A percentile compares a stretch with the other conserved stretches of the same genome.
phyloP scores from a whole-genome alignment of 2,888 invertebrate species.

The Malthinus flaveolus region DNA sequence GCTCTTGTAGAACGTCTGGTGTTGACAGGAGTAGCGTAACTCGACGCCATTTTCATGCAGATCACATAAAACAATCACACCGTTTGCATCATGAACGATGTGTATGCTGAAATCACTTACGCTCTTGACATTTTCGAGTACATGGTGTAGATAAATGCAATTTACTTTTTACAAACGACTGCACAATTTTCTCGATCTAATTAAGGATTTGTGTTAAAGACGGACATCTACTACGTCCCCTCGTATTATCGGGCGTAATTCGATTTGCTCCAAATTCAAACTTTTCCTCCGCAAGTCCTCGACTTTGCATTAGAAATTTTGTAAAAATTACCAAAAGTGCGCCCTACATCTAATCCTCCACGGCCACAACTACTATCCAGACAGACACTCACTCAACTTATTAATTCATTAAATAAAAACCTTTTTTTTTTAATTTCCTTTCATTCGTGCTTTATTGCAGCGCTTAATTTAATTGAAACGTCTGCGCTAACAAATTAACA shows the following conservation, averaged over 20 bases:
- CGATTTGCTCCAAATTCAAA: slow-evolving; percentile 45
- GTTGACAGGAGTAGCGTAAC: slow-evolving; percentile 31
- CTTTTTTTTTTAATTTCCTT: no score
- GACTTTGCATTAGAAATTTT: neutral
- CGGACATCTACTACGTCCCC: slow-evolving; percentile 24
- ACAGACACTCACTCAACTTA: no score
- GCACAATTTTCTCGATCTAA: slow-evolving; percentile 44
- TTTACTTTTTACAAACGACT: slow-evolving; percentile 46
- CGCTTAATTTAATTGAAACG: slow-evolving; percentile 11
- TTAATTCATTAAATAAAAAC: no score
- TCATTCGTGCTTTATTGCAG: no score
- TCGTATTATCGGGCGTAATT: slow-evolving; percentile 33
- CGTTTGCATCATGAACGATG: slow-evolving; percentile 36
- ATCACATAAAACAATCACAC: slow-evolving; percentile 39
- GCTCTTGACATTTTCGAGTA: slow-evolving; percentile 41
- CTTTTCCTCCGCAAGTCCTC: slow-evolving; percentile 41
- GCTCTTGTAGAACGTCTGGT: slow-evolving; percentile 29
- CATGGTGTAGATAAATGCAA: slow-evolving; percentile 41
- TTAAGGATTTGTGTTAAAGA: slow-evolving; percentile 40
- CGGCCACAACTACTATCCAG: no score
- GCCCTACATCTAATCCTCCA: slow-evolving; percentile 1
- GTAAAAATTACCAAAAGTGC: slow-evolving; percentile 7
- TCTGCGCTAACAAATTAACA: slow-evolving; percentile 14
- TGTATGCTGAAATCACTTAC: slow-evolving; percentile 40
- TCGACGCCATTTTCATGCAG: slow-evolving; percentile 27